Base-by-base conservation (phyloP, 2,888 invertebrate genomes). In the Agonopterix heracliana region DNA sequence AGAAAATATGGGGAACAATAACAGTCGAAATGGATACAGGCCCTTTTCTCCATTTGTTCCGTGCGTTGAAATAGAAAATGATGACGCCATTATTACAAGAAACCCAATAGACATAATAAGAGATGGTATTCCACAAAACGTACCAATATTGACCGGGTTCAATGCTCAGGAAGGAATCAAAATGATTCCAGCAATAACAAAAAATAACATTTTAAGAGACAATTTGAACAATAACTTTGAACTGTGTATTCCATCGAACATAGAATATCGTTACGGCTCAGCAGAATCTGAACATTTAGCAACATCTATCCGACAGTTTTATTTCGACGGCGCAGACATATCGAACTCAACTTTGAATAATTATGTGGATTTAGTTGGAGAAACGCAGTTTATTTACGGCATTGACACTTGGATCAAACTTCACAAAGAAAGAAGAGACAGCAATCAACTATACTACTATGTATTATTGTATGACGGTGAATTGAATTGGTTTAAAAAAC, bases 61-160 rank as follows among this genome's bases (percentile, higher is more conserved):
- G 0, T 71, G 71, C 10, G 60, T 84, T n/a, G 85, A 88, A 62
- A 61, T 52, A 44, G 48, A 56, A 47, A 63, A 62, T 14, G 49
- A 66, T 3, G 56, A 63, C 42, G 63, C 73, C 12, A 65, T 84
- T 49, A 57, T 85, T 9, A 69, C 70, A 3, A 64, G 71, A 17
- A 49, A 72, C 14, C 83, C 84, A 1, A 60, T 61, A 35, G 56
- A 63, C 35, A 57, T 73, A 41, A 61, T 82, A 46, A 54, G 61
- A 46, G 55, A 56, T n/a, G 74, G 76, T 5, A 57, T 72, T 9
- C 70, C 76, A 41, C 65, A 71, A 44, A 64, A 77, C 47, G 61
- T 78, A 4, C 81, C 81, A 1, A 67, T 81, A 56, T 59, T 86
- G 44, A 60, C 70, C 9, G 81, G 83, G 13, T 63, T 80, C 10